Percentiles rank a stretch among this genome's conserved stretches.
phyloP scores from a whole-genome alignment of 2,888 invertebrate species.

The Xestoiulus laeticollis region DNA sequence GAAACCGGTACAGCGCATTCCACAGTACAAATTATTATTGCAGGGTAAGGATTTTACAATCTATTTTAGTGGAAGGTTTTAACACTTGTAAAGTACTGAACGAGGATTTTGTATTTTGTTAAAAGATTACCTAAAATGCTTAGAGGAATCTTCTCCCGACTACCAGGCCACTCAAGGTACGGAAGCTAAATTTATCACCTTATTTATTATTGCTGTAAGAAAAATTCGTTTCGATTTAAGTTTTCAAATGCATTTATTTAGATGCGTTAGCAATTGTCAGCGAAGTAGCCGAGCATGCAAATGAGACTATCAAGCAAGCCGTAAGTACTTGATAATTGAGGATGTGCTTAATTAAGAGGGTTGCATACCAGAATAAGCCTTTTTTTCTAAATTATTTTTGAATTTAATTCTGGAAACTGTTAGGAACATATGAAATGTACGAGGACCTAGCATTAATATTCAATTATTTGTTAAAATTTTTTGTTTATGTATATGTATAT shows the following conservation, averaged over 20 bases:
- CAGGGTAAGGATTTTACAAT: conserved; percentile 61
- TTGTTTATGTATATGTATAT: no score
- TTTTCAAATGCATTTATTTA: neutral
- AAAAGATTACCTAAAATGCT: conserved; percentile 69
- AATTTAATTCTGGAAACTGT: no score
- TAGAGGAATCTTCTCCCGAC: conserved; percentile 68
- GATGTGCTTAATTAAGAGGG: no score
- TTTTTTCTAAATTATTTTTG: no score
- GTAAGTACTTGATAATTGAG: conserved; percentile 63
- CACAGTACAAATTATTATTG: conserved; percentile 72
- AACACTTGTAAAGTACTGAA: neutral
- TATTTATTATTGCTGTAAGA: neutral
- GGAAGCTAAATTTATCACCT: neutral
- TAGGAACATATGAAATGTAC: no score
- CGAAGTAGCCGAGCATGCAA: conserved; percentile 70
- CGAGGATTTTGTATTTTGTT: neutral
- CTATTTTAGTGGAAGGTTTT: neutral
- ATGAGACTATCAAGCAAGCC: conserved; percentile 68
- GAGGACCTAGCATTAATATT: no score
- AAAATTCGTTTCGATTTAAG: neutral
- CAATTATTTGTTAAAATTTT: no score
- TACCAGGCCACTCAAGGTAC: conserved; percentile 68
- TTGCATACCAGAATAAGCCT: no score
- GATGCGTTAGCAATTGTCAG: conserved; percentile 69
- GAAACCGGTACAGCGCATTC: conserved; percentile 74